A percentile compares a stretch with the other conserved stretches of the same genome.
These are phyloP conservation scores for Papilio helenus DNA, from an alignment of 1,140 invertebrate species.

Conservation along the genomic window DNA sequence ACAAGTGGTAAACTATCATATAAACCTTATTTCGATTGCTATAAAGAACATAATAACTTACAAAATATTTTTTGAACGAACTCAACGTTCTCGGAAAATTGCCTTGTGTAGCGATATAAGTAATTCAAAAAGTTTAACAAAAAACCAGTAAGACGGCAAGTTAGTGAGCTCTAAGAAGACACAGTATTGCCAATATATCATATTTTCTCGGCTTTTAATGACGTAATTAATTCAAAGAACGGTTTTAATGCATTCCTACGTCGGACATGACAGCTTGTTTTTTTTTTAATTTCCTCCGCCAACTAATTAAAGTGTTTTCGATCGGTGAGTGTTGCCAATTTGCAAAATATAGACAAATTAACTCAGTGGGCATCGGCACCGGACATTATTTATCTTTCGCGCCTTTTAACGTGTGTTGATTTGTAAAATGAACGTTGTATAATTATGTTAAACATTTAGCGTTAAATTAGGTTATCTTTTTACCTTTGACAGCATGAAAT, in stretches of 20 bases:
- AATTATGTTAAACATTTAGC: slow-evolving; percentile 26
- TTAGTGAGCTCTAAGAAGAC: slow-evolving; percentile 39
- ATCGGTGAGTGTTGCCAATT: slow-evolving; percentile 22
- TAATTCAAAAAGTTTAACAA: slow-evolving; percentile 47
- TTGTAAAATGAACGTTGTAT: slow-evolving; percentile 22
- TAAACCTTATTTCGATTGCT: neutral
- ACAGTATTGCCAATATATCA: slow-evolving; percentile 43
- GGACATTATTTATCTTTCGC: slow-evolving; percentile 27
- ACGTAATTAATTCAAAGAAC: slow-evolving; percentile 45
- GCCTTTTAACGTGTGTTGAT: slow-evolving; percentile 13
- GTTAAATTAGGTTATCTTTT: no score
- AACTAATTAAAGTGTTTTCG: slow-evolving; percentile 35
- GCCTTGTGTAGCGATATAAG: slow-evolving; percentile 43
- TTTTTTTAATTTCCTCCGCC: slow-evolving; percentile 32
- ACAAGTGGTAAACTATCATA: neutral
- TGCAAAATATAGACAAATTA: slow-evolving; percentile 37
- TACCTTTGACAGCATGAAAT: no score
- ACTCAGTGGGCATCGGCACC: slow-evolving; percentile 2
- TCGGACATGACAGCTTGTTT: slow-evolving; percentile 37
- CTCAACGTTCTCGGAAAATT: slow-evolving; percentile 42
- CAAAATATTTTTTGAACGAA: neutral
- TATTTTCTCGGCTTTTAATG: slow-evolving; percentile 47
- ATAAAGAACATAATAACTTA: slow-evolving; percentile 23
- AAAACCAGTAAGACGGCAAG: slow-evolving; percentile 31
- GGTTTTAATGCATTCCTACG: slow-evolving; percentile 46